These are phyloP conservation scores for Patella ulyssiponensis DNA, from an alignment of 2,888 invertebrate species.

Conservation along the genomic window DNA sequence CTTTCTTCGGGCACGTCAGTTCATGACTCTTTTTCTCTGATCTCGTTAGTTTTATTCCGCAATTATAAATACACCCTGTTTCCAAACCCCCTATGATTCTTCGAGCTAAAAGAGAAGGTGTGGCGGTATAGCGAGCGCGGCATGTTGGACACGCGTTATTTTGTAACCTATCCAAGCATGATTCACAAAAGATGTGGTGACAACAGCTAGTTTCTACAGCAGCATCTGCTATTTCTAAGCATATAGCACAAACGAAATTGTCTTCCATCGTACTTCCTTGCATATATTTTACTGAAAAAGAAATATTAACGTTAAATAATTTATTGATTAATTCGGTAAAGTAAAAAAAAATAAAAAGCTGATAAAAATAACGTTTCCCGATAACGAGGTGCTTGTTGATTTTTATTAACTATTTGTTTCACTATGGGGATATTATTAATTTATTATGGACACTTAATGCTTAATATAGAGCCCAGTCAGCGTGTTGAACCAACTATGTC, in stretches of 20 bases:
- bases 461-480: no score
- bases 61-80: neutral
- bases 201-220: conserved; percentile 1
- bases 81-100: neutral
- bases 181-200: neutral
- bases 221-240: neutral
- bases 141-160: neutral
- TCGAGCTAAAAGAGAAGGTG: neutral
- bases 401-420: no score
- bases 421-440: no score
- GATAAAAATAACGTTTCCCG: no score
- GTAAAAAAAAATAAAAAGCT: no score
- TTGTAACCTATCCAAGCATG: neutral
- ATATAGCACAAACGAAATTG: neutral
- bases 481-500: no score
- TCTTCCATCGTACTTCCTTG: neutral
- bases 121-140: neutral
- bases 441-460: no score
- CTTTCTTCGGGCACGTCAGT: neutral
- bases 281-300: no score
- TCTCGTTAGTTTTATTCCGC: neutral
- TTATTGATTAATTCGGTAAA: no score
- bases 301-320: no score
- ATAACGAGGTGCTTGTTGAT: no score
- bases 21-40: conserved; percentile 7